Percentiles rank a stretch among this genome's conserved stretches.
Conservation (phyloP, 1,140 invertebrate genomes). For the Centruroides vittatus region DNA sequence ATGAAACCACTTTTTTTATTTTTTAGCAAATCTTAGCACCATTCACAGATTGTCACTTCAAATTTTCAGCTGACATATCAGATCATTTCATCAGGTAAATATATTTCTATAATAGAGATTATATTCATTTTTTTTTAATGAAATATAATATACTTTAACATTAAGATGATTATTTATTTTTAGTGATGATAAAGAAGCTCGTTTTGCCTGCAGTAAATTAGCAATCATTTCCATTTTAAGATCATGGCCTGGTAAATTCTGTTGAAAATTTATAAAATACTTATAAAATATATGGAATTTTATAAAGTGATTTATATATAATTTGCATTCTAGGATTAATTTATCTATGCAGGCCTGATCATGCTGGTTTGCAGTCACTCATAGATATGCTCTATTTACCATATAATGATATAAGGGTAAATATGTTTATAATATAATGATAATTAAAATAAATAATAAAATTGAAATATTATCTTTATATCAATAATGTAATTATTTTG, state of each 20-base stretch:
- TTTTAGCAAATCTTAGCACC: slow-evolving; percentile 73
- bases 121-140: no score
- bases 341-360: slow-evolving; percentile 29
- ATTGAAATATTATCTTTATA: slow-evolving; percentile 4
- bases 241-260: slow-evolving; percentile 60
- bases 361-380: slow-evolving; percentile 52
- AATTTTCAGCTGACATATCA: slow-evolving; percentile 5
- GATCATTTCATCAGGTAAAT: neutral
- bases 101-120: no score
- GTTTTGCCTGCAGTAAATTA: slow-evolving; percentile 64
- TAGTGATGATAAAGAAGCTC: slow-evolving; percentile 64
- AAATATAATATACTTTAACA: no score
- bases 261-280: neutral
- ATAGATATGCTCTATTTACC: slow-evolving; percentile 75
- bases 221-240: slow-evolving; percentile 69
- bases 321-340: slow-evolving; percentile 26
- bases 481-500: no score
- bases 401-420: slow-evolving; percentile 70
- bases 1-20: neutral
- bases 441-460: no score
- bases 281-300: no score
- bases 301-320: neutral
- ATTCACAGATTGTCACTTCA: slow-evolving; percentile 76
- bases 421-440: slow-evolving; percentile 20
- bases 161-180: neutral